Conservation (phyloP, 2,888 invertebrate genomes). For the Eupithecia pulchellata region DNA sequence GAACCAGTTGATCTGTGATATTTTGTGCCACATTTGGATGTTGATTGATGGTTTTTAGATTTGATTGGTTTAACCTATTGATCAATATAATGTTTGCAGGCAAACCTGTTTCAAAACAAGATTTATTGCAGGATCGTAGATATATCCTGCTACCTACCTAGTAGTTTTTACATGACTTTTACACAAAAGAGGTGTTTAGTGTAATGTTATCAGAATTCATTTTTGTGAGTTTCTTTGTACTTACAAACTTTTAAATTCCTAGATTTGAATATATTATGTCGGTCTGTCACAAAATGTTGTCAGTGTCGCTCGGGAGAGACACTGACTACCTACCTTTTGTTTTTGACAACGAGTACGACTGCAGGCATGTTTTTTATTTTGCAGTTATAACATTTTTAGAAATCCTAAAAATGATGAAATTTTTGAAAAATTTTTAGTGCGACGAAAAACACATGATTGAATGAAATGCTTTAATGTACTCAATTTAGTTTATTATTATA, state of each 20-base stretch:
- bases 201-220: neutral
- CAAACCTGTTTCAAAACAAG: neutral
- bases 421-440: no score
- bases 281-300: neutral
- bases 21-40: slow-evolving; percentile 17
- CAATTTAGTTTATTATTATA: no score
- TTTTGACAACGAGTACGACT: no score
- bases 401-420: no score
- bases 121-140: slow-evolving; percentile 4
- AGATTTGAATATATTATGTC: neutral
- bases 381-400: no score
- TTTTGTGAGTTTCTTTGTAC: neutral
- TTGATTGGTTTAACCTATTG: slow-evolving; percentile 14
- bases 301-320: neutral
- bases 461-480: no score
- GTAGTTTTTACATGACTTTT: neutral
- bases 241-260: neutral
- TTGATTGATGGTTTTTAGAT: slow-evolving; percentile 11
- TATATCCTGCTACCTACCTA: neutral
- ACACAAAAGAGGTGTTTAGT: neutral
- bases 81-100: slow-evolving; percentile 2
- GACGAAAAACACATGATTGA: neutral
- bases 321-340: neutral
- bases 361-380: no score
- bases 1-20: slow-evolving; percentile 16